Base-by-base conservation (phyloP, 1,140 invertebrate species). In the Drosophila orena region DNA sequence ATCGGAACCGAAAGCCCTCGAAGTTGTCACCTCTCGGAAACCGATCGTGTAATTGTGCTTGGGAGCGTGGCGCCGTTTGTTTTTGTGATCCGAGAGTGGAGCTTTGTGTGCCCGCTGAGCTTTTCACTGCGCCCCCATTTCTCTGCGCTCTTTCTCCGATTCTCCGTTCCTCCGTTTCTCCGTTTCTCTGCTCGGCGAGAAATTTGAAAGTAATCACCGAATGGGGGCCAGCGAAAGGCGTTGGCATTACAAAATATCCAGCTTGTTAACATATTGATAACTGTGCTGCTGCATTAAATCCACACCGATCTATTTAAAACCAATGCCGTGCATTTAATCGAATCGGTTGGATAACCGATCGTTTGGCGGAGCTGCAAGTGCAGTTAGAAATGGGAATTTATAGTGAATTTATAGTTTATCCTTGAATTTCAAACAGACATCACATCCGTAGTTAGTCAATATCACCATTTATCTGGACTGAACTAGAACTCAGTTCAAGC, bases 241-340 rank as follows among this genome's bases (percentile, higher is more conserved):
- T 79, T 79, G 62, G 64, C 77, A 79, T 79, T 79, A 79, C 38
- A 75, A 78, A 64, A 69, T 76, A 58, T 34, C 42, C 44, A 69
- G 22, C 49, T 64, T 57, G 59, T 57, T 78, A 50, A 49, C 75
- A 71, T 64, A 64, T 40, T 71, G 55, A 62, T 50, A 65, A 62
- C 64, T 70, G n/a, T 57, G 20, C 38, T 62, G 58, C 57, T 61
- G 61, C 47, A 77, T 35, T 54, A 38, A 56, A 37, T 47, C 30
- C 47, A 44, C 43, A 14, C 15, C 35, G 34, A 56, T 56, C 17
- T 38, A 57, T 69, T 70, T 12, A 54, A 40, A 40, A 24, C 35
- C 66, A 70, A 57, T 70, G 66, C 35, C 66, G 66, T 12, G 24
- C 59, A 55, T 55, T 40, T 53, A 77, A 57, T 42, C 37, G 64